Evolutionary conservation across 2,888 invertebrate species (phyloP).

Genomic region (Cataglyphis livida): DNA sequence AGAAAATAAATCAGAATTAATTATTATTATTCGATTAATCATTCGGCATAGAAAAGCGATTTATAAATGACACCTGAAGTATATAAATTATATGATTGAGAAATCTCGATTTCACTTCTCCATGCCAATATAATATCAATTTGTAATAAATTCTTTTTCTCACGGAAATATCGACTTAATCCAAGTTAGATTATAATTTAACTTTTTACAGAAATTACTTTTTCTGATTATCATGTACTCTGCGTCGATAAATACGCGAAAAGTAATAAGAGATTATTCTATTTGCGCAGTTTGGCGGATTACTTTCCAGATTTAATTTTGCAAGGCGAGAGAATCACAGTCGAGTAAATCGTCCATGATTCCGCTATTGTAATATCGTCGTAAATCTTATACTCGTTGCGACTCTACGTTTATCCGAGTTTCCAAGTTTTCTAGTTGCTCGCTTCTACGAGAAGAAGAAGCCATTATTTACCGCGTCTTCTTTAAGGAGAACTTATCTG

Average conservation of each 20-base stretch:
- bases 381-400: constrained; percentile 51
- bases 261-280: constrained; percentile 13
- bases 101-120: neutral
- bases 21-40: neutral
- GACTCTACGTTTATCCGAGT: constrained; percentile 52
- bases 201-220: neutral
- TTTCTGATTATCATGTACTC: neutral
- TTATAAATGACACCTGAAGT: neutral
- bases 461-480: constrained; percentile 54
- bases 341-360: constrained; percentile 39
- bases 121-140: neutral
- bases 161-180: neutral
- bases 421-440: constrained; percentile 50
- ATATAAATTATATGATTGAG: neutral
- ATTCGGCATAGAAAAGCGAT: neutral
- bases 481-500: constrained; percentile 52
- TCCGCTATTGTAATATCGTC: constrained; percentile 46
- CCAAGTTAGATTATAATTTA: neutral
- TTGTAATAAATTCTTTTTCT: neutral
- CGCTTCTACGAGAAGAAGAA: constrained; percentile 25
- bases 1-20: neutral
- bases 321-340: constrained; percentile 11
- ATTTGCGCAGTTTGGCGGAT: constrained; percentile 11
- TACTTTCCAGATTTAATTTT: constrained; percentile 49
- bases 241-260: neutral